Conservation (phyloP, 2,888 invertebrate species). For the Ectobius pallidus region DNA sequence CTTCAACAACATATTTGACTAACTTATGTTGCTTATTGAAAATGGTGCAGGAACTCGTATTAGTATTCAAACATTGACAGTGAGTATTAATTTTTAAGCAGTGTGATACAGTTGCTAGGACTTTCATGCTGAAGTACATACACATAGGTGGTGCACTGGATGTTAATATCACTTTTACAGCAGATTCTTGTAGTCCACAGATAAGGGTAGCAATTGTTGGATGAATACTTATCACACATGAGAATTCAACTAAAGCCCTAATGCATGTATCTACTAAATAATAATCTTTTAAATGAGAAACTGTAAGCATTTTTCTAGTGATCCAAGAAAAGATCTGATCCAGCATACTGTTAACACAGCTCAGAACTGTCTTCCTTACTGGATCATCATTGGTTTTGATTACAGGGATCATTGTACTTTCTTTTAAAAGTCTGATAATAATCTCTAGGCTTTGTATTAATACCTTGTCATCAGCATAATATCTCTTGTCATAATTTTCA, state of each 20-base stretch:
- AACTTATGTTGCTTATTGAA: conserved; percentile 10
- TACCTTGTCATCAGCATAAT: conserved; percentile 47
- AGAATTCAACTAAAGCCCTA: conserved; percentile 12
- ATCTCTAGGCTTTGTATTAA: conserved; percentile 24
- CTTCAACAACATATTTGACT: neutral
- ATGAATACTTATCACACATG: neutral
- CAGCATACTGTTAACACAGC: neutral
- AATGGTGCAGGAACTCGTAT: neutral
- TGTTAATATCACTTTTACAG: neutral
- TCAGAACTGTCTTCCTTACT: conserved; percentile 16
- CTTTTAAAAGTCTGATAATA: conserved; percentile 29
- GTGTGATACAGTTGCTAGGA: conserved; percentile 20
- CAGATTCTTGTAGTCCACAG: neutral
- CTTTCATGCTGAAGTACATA: conserved; percentile 32
- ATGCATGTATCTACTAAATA: conserved; percentile 1
- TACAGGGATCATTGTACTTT: too few species aligned
- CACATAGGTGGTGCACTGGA: neutral
- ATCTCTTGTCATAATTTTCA: conserved; percentile 47
- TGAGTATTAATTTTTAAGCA: neutral
- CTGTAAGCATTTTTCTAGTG: conserved; percentile 18
- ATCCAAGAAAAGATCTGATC: conserved; percentile 17
- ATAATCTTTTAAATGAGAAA: conserved; percentile 26
- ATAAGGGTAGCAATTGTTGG: too few species aligned
- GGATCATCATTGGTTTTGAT: too few species aligned
- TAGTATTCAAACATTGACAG: neutral